These are phyloP conservation scores for Mesodorylaimus sp. DNA, from an alignment of 2,888 invertebrate species.

Conservation along the genomic window DNA sequence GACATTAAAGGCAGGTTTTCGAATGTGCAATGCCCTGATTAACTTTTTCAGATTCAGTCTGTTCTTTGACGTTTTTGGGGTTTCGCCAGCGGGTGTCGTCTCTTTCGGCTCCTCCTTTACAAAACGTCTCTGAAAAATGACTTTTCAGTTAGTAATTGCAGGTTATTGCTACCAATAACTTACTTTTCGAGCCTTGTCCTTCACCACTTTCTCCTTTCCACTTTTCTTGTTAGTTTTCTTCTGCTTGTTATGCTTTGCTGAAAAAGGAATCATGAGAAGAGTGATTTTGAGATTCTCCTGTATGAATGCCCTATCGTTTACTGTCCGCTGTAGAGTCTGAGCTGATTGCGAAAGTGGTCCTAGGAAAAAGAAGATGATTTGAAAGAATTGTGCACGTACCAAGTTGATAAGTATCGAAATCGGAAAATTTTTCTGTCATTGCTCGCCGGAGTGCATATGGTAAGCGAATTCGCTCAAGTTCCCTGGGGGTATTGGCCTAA, in stretches of 20 bases:
- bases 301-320: background rate
- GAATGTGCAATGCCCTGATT: constrained; percentile 35
- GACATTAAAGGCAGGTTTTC: constrained; percentile 34
- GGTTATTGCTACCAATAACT: no score
- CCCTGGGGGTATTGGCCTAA: no score
- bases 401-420: constrained; percentile 36
- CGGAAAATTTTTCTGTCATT: constrained; percentile 33
- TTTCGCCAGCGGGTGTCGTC: no score
- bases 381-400: constrained; percentile 22
- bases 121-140: background rate
- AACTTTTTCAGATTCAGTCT: constrained; percentile 34
- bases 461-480: no score
- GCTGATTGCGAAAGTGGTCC: background rate
- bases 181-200: background rate
- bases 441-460: constrained; percentile 32
- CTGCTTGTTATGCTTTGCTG: constrained; percentile 20
- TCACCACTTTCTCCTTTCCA: background rate
- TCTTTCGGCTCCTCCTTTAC: background rate
- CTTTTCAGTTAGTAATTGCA: background rate
- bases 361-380: no score
- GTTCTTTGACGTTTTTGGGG: background rate
- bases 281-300: background rate
- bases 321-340: background rate
- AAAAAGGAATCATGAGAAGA: constrained; percentile 5
- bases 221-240: constrained; percentile 20